These are phyloP conservation scores for Simalia tracyae DNA, from an alignment of 2,797 vertebrate genomes.

Conservation along the genomic window DNA sequence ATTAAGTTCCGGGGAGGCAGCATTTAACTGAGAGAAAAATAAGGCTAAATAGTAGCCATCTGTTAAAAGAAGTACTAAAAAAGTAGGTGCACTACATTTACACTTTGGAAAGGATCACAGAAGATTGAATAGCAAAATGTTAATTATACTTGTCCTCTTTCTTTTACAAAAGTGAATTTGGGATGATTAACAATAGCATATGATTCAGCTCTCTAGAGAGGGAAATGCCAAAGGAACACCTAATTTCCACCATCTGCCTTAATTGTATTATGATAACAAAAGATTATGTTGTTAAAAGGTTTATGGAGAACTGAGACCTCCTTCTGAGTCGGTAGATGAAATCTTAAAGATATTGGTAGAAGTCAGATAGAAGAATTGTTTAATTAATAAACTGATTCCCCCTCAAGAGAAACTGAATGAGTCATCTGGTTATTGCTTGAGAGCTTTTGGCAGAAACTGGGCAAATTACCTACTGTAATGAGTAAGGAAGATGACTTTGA, in stretches of 20 bases:
- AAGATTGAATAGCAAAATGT: neutral
- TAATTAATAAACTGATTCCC: neutral
- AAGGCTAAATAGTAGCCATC: neutral
- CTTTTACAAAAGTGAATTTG: neutral
- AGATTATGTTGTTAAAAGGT: neutral
- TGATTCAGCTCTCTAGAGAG: neutral
- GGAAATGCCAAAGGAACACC: neutral
- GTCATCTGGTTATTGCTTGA: neutral
- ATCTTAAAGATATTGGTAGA: neutral
- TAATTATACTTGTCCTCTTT: neutral
- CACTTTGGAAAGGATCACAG: neutral
- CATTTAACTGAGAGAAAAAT: neutral
- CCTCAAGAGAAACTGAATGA: constrained; percentile 1
- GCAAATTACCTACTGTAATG: neutral
- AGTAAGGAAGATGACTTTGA: neutral
- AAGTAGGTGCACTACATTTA: neutral
- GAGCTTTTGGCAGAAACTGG: neutral
- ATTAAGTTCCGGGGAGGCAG: neutral
- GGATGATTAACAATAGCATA: neutral
- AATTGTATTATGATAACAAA: neutral
- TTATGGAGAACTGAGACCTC: neutral
- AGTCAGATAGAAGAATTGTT: neutral
- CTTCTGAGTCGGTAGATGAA: neutral
- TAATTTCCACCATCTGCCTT: neutral
- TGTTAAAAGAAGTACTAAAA: neutral